Percentiles rank a stretch among this genome's conserved stretches.
Evolutionary conservation across 1,140 invertebrate species (phyloP).

Genomic region (Tetramorium parvispinum): DNA sequence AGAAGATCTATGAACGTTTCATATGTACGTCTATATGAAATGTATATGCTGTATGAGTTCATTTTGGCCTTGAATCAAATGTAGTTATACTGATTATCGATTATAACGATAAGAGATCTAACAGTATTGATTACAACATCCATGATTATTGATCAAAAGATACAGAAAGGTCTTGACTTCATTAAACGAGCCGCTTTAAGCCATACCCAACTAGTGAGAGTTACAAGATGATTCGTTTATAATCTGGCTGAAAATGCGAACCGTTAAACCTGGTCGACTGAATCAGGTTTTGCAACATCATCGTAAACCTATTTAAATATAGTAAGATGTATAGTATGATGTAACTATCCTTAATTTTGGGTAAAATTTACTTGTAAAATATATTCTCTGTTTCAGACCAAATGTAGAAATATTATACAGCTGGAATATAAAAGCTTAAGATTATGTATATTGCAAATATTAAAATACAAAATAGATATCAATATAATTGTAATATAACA

Average conservation of each 20-base stretch:
- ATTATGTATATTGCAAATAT: no score
- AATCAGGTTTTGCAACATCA: neutral
- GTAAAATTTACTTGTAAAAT: no score
- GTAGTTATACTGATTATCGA: neutral
- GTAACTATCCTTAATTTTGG: no score
- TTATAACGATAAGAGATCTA: neutral
- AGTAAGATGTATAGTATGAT: no score
- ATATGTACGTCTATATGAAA: neutral
- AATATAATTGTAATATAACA: no score
- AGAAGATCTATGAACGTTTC: neutral
- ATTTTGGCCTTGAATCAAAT: neutral
- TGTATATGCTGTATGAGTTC: neutral
- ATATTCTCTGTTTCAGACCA: no score
- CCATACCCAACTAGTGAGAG: neutral
- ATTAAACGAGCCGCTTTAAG: neutral
- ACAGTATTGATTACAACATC: neutral
- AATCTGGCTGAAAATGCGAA: neutral
- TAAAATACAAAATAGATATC: no score
- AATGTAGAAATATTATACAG: no score
- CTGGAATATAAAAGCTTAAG: no score
- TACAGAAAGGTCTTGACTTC: neutral
- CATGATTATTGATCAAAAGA: neutral
- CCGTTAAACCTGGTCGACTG: neutral
- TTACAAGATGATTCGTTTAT: slow-evolving; percentile 17
- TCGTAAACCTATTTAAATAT: neutral